These are phyloP conservation scores for Scaptodrosophila latifasciaeformis DNA, from an alignment of 2,888 invertebrate species.

Conservation along the genomic window DNA sequence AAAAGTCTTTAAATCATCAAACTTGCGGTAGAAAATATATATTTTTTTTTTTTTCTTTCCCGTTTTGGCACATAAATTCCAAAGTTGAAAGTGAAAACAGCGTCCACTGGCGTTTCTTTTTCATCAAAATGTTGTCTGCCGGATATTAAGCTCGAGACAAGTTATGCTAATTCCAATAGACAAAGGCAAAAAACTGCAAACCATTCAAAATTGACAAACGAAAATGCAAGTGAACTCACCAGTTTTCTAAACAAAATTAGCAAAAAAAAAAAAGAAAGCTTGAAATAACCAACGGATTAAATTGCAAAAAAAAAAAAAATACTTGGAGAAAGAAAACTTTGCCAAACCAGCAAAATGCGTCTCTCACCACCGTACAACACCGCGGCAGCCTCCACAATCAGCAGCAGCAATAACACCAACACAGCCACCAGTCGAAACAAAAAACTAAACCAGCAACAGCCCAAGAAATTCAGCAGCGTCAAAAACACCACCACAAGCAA, in stretches of 20 bases:
- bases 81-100: conserved; percentile 60
- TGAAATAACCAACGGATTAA: neutral
- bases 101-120: conserved; percentile 14
- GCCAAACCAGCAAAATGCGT: conserved; percentile 52
- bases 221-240: neutral
- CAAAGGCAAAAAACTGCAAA: neutral
- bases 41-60: conserved; percentile 23
- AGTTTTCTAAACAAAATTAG: no score
- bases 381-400: conserved; percentile 6
- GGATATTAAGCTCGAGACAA: conserved; percentile 30
- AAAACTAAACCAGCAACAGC: conserved; percentile 22
- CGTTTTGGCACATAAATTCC: conserved; percentile 35
- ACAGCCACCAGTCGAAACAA: conserved; percentile 25
- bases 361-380: conserved; percentile 49
- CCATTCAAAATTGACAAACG: neutral
- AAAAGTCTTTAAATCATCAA: no score
- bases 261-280: no score
- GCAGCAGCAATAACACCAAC: conserved; percentile 23
- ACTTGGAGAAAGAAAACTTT: neutral
- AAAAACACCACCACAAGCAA: conserved; percentile 21
- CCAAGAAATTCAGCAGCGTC: conserved; percentile 29
- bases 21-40: no score
- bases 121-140: conserved; percentile 44
- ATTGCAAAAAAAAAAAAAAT: conserved; percentile 2
- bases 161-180: conserved; percentile 39